These are phyloP conservation scores for Pelmatolapia mariae DNA, from an alignment of 2,113 vertebrate genomes.

Conservation along the genomic window DNA sequence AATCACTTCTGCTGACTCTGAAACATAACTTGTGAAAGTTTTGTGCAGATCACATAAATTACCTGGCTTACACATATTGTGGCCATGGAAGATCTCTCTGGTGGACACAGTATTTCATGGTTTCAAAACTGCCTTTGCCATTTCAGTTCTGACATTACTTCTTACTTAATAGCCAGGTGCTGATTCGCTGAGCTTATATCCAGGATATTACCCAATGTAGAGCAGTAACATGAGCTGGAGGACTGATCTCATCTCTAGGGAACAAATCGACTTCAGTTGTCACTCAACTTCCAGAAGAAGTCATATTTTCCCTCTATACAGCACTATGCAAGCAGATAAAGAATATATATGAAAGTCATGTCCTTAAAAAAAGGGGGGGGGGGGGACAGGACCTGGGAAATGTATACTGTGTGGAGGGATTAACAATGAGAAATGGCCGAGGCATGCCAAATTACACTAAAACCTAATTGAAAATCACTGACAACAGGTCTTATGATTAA, in stretches of 20 bases:
- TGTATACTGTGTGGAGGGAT: too few relatives aligned
- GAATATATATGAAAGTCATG: background rate
- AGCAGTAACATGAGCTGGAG: background rate
- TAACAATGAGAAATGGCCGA: too few relatives aligned
- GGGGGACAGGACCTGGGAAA: too few relatives aligned
- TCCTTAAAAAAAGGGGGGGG: background rate
- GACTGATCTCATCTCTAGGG: background rate
- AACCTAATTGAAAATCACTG: too few relatives aligned
- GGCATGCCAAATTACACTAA: too few relatives aligned
- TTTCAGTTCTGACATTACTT: background rate
- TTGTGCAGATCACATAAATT: background rate
- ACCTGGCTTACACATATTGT: background rate
- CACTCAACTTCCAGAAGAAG: background rate
- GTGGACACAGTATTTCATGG: background rate
- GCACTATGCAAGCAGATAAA: background rate
- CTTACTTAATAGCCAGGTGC: background rate
- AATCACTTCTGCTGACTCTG: background rate
- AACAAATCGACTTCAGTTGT: background rate
- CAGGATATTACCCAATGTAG: background rate
- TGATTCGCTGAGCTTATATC: background rate
- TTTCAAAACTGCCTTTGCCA: background rate
- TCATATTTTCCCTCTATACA: background rate
- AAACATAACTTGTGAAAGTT: background rate
- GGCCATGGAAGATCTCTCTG: background rate
- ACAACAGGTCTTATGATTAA: background rate